Evolutionary conservation across 2,888 invertebrate genomes (phyloP).

Genomic region (Alsophila aescularia): DNA sequence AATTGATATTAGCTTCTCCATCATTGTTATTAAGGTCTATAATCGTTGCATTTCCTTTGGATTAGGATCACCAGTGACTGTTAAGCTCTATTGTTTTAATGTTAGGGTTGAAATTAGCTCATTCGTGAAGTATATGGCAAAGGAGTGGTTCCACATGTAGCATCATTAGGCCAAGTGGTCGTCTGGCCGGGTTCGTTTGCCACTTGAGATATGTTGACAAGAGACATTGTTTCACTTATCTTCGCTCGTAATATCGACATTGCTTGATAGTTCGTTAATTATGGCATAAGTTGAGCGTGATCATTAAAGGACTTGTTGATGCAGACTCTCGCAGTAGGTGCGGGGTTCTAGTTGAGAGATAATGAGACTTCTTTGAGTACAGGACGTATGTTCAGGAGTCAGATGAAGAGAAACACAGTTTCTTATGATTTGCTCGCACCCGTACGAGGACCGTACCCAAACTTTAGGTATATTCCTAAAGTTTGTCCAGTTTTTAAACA

Average conservation of each 20-base stretch:
- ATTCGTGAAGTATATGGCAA: not conserved
- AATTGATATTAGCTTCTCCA: constrained; percentile 32
- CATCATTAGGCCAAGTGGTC: constrained; percentile 32
- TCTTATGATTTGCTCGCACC: too few relatives aligned
- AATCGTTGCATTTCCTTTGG: constrained; percentile 22
- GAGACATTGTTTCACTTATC: constrained; percentile 25
- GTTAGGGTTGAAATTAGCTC: constrained; percentile 20
- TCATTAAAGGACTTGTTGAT: not conserved
- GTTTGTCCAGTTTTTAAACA: too few relatives aligned
- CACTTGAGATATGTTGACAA: constrained; percentile 33
- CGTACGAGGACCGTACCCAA: too few relatives aligned
- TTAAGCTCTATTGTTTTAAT: constrained; percentile 2
- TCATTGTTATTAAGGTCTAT: constrained; percentile 25
- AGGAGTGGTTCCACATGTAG: constrained; percentile 21
- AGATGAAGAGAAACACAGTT: too few relatives aligned
- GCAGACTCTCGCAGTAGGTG: too few relatives aligned
- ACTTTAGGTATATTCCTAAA: too few relatives aligned
- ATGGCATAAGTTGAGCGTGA: not conserved
- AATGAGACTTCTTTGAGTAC: too few relatives aligned
- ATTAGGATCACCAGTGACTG: constrained; percentile 5
- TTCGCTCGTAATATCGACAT: constrained; percentile 20
- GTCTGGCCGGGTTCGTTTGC: constrained; percentile 13
- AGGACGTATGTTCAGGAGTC: too few relatives aligned
- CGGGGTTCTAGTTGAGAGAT: too few relatives aligned
- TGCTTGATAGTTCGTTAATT: constrained; percentile 10